A percentile compares a stretch with the other conserved stretches of the same genome.
phyloP scores from a whole-genome alignment of 2,797 vertebrate genomes.

The Chaunax sp. region DNA sequence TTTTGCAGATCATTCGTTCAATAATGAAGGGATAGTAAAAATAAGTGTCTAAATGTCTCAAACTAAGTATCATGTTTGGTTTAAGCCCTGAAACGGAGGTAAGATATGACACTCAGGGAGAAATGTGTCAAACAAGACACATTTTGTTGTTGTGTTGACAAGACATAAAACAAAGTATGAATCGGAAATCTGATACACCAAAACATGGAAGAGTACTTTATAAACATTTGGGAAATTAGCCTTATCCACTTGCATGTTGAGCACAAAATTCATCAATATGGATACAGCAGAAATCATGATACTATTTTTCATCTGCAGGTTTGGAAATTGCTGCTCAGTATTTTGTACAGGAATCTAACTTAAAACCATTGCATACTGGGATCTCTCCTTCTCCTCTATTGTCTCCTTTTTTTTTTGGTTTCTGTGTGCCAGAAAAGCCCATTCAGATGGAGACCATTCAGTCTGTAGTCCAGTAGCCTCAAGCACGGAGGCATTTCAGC shows the following conservation, averaged over 20 bases:
- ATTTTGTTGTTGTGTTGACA: too few relatives aligned
- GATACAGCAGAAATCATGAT: conserved; percentile 16
- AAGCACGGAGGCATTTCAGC: conserved; percentile 79
- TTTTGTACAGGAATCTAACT: conserved; percentile 11
- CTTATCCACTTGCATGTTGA: background rate
- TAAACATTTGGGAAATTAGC: too few relatives aligned
- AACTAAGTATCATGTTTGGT: too few relatives aligned
- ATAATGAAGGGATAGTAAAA: too few relatives aligned
- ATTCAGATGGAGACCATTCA: conserved; percentile 69
- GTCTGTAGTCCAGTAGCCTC: conserved; percentile 70
- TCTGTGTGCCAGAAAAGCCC: conserved; percentile 64
- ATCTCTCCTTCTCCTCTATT: conserved; percentile 43
- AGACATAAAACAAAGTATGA: too few relatives aligned
- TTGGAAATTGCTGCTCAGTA: conserved; percentile 20
- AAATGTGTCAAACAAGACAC: too few relatives aligned
- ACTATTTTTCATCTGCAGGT: conserved; percentile 10
- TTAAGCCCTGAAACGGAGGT: too few relatives aligned
- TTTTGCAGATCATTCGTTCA: too few relatives aligned
- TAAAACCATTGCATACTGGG: conserved; percentile 22
- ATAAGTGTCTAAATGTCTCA: too few relatives aligned
- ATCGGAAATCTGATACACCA: too few relatives aligned
- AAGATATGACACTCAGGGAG: too few relatives aligned
- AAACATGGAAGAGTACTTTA: background rate
- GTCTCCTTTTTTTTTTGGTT: conserved; percentile 41
- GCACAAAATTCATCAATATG: background rate